Percentiles rank a stretch among this genome's conserved stretches.
Evolutionary conservation across 2,797 vertebrate genomes (phyloP).

Genomic region (Trichosurus vulpecula): DNA sequence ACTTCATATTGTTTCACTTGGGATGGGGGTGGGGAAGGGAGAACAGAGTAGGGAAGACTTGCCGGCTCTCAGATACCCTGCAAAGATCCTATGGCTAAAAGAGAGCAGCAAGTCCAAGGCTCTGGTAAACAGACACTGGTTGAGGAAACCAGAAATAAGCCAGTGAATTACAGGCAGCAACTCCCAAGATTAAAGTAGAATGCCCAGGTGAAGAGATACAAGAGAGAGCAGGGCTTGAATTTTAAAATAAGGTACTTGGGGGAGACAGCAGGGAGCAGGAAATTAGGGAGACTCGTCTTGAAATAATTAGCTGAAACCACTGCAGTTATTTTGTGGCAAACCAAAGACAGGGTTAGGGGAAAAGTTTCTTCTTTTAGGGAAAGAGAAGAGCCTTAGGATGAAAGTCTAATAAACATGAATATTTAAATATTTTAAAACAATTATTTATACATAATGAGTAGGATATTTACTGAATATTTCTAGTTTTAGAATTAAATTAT

Average conservation of each 20-base stretch:
- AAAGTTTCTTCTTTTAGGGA: background rate
- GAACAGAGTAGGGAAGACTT: background rate
- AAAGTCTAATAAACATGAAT: background rate
- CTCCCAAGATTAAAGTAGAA: background rate
- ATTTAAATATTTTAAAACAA: background rate
- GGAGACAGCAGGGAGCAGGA: background rate
- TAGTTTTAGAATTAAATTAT: background rate
- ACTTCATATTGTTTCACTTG: background rate
- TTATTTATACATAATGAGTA: background rate
- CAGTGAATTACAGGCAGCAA: background rate
- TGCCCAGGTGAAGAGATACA: background rate
- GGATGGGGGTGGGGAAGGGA: background rate
- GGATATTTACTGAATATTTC: background rate
- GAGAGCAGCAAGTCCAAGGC: background rate
- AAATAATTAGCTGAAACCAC: background rate
- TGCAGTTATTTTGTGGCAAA: background rate
- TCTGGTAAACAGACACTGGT: background rate
- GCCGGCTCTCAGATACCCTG: background rate
- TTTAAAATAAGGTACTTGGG: background rate
- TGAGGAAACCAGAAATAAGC: background rate
- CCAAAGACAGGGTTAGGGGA: background rate
- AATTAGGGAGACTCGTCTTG: background rate
- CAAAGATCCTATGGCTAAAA: background rate
- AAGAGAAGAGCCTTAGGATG: background rate
- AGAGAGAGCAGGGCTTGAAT: background rate